Base-by-base conservation (phyloP, 2,113 vertebrate species). In the Aphyosemion australe region DNA sequence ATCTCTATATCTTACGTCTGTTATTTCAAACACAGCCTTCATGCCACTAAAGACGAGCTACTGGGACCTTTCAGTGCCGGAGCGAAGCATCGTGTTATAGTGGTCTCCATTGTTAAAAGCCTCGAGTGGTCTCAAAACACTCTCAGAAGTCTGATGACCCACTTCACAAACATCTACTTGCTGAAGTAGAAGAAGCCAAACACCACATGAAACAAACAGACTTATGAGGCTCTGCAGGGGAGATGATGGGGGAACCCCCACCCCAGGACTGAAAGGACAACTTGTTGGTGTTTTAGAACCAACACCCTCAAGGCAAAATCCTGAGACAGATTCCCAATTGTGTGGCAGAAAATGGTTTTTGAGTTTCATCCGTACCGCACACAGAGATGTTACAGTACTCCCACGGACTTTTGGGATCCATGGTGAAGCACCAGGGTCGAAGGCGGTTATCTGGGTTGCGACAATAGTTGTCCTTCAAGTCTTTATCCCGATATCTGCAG, bases 391-490 rank as follows among this genome's bases (percentile, higher is more conserved):
- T 92, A 90, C 97, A 99, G 90, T 95, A 99, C 83, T 99, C 97
- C 96, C 97, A 98, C 5, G 86, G 93, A 81, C 93, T 95, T 83
- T 93, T 92, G 80, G 93, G 94, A 91, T 99, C 97, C 94, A 95
- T 93, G 64, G 96, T 98, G 90, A 93, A 97, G 88, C 97, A 99
- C 97, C 97, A 99, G 0, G 97, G 97, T 83, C 94, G 94, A 19
- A 87, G 90, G 42, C 95, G 95, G 78, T 95, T 95, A 90, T 98
- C 94, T 1, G 97, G 97, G 87, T 99, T 99, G 66, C 97, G 96
- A 85, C 97, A 99, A 87, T 97, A 98, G 94, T 98, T 99, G 94
- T 99, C 97, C 90, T 94, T 94, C 90, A 99, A 94, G 85, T 94
- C 95, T 88, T 95, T 97, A 90, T 95, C 93, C 15, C 93, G 94